phyloP scores from a whole-genome alignment of 2,888 invertebrate genomes.

The Diloba caeruleocephala region DNA sequence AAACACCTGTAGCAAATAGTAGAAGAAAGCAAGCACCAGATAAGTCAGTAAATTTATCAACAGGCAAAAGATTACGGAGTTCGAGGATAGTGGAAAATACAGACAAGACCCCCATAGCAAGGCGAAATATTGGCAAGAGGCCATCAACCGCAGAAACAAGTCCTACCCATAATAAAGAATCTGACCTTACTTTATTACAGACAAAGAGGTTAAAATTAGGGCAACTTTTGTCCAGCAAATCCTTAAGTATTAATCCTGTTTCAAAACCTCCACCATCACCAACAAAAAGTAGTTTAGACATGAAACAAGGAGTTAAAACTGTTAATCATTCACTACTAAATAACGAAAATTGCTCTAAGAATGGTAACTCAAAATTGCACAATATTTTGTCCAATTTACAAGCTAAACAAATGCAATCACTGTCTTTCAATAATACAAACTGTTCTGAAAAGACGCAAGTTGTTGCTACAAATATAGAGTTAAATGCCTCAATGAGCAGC shows the following conservation, averaged over 20 bases:
- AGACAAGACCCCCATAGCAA: conserved; percentile 69
- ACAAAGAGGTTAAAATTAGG: conserved; percentile 82
- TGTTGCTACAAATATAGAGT: conserved; percentile 71
- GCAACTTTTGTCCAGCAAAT: conserved; percentile 79
- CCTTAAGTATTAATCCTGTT: conserved; percentile 77
- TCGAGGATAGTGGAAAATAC: conserved; percentile 79
- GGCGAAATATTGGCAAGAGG: conserved; percentile 72
- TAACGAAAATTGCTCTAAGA: conserved; percentile 85
- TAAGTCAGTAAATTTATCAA: conserved; percentile 64
- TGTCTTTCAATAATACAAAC: conserved; percentile 73
- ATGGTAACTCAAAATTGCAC: conserved; percentile 86
- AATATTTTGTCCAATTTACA: conserved; percentile 84
- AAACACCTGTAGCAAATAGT: conserved; percentile 70
- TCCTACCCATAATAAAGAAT: conserved; percentile 70
- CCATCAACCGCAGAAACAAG: conserved; percentile 67
- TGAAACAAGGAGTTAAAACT: conserved; percentile 67
- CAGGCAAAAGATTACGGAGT: conserved; percentile 82
- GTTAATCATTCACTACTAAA: conserved; percentile 77
- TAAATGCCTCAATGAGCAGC: conserved; percentile 77
- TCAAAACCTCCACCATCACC: conserved; percentile 70
- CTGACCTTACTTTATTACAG: conserved; percentile 76
- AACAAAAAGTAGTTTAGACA: conserved; percentile 65
- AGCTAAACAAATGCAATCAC: conserved; percentile 78
- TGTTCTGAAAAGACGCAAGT: conserved; percentile 69
- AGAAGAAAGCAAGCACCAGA: conserved; percentile 71